These are phyloP conservation scores for Gadopsis marmoratus DNA, from an alignment of 2,797 vertebrate genomes.

Conservation along the genomic window DNA sequence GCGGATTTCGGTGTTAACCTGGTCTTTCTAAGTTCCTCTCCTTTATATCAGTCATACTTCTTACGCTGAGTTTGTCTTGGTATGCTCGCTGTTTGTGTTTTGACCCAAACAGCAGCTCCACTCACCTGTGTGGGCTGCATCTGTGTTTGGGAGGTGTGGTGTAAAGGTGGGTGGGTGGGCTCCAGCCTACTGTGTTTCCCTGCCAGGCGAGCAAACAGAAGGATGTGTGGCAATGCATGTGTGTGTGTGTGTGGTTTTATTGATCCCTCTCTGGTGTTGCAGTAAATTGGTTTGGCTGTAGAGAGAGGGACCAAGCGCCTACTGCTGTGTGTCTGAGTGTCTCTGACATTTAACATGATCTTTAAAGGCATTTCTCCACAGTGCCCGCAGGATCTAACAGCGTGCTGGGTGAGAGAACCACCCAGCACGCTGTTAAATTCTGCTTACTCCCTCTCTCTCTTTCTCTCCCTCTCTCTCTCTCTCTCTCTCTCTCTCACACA, in stretches of 20 bases:
- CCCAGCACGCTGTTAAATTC: conserved; percentile 51
- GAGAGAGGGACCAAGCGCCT: conserved; percentile 81
- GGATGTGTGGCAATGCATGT: conserved; percentile 55
- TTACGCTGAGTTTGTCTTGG: conserved; percentile 69
- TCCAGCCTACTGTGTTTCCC: conserved; percentile 72
- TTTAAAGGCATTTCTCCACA: conserved; percentile 89
- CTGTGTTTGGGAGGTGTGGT: conserved; percentile 66
- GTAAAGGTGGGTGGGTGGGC: conserved; percentile 34
- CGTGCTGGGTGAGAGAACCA: conserved; percentile 73
- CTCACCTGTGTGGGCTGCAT: conserved; percentile 78
- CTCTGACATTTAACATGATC: conserved; percentile 90
- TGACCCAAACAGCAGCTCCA: conserved; percentile 74
- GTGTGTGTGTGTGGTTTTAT: conserved; percentile 71
- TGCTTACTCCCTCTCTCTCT: conserved; percentile 67
- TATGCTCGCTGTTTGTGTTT: conserved; percentile 75
- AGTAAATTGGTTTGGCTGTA: conserved; percentile 85
- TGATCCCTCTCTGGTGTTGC: conserved; percentile 83
- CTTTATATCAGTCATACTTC: conserved; percentile 60
- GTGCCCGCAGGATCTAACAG: conserved; percentile 84
- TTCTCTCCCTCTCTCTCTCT: conserved; percentile 41
- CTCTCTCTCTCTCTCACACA: conserved; percentile 32
- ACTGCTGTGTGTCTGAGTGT: conserved; percentile 87
- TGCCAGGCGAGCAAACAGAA: conserved; percentile 72
- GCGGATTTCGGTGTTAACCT: conserved; percentile 72
- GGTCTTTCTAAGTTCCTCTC: conserved; percentile 54